These are phyloP conservation scores for Pseudochaenichthys georgianus DNA, from an alignment of 2,797 vertebrate genomes.

Conservation along the genomic window DNA sequence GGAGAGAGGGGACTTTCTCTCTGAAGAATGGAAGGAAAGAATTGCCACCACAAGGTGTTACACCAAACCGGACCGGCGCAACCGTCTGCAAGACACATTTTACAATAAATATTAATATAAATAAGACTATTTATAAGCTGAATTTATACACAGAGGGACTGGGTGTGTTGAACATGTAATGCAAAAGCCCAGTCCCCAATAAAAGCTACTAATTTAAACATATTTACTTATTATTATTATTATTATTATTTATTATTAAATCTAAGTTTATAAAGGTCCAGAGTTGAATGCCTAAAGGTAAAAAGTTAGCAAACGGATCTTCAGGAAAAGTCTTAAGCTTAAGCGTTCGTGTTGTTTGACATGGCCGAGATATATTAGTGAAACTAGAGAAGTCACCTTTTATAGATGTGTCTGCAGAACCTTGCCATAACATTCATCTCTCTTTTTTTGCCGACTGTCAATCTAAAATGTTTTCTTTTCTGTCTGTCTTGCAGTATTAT, in stretches of 20 bases:
- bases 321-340: too few relatives aligned
- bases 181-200: background rate
- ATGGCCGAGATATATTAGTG: too few relatives aligned
- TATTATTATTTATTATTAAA: too few relatives aligned
- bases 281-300: too few relatives aligned
- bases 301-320: too few relatives aligned
- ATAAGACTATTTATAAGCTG: background rate
- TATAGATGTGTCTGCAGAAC: background rate
- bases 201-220: background rate
- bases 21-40: slow-evolving; percentile 98
- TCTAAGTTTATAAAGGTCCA: too few relatives aligned
- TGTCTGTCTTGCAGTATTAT: slow-evolving; percentile 92
- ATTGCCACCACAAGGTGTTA: slow-evolving; percentile 98
- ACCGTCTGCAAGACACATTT: background rate
- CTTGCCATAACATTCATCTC: background rate
- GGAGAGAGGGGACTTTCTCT: slow-evolving; percentile 99
- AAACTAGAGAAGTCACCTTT: too few relatives aligned
- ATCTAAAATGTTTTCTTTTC: slow-evolving; percentile 44
- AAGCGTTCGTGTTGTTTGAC: too few relatives aligned
- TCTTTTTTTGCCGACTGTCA: background rate
- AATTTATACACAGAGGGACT: background rate
- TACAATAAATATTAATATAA: background rate
- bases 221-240: too few relatives aligned
- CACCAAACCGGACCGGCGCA: background rate
- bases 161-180: background rate